Evolutionary conservation across 2,888 invertebrate genomes (phyloP).

Genomic region (Hermodice carunculata): DNA sequence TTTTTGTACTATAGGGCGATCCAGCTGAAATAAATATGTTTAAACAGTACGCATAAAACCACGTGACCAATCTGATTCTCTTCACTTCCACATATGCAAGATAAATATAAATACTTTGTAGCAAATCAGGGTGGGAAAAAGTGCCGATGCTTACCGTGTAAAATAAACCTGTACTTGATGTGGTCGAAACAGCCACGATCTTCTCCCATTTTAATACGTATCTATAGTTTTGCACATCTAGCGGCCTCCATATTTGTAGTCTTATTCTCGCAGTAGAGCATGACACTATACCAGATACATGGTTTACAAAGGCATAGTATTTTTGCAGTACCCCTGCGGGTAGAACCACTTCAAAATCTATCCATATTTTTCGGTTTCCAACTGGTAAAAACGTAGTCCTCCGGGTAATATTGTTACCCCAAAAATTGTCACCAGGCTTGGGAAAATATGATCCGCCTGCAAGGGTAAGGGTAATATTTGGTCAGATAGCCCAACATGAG

Average conservation of each 20-base stretch:
- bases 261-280: slow-evolving; percentile 10
- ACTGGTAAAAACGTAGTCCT: slow-evolving; percentile 21
- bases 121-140: no score
- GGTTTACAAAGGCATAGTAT: slow-evolving; percentile 32
- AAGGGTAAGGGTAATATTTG: no score
- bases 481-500: no score
- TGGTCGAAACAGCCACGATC: slow-evolving; percentile 4
- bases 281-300: slow-evolving; percentile 1
- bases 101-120: no score
- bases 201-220: slow-evolving; percentile 28
- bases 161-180: slow-evolving; percentile 17
- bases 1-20: no score
- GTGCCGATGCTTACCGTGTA: slow-evolving; percentile 25
- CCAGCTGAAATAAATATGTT: no score
- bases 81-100: no score
- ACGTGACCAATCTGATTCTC: no score
- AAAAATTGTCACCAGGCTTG: no score
- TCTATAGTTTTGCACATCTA: slow-evolving; percentile 11
- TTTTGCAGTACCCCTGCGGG: slow-evolving; percentile 29
- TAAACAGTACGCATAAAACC: no score
- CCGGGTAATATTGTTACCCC: slow-evolving; percentile 39
- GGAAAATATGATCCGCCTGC: no score
- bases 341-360: slow-evolving; percentile 32
- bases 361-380: slow-evolving; percentile 32
- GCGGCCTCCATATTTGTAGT: slow-evolving; percentile 38